A percentile compares a stretch with the other conserved stretches of the same genome.
phyloP scores from a whole-genome alignment of 2,888 invertebrate species.

The Steinernema scapterisci region DNA sequence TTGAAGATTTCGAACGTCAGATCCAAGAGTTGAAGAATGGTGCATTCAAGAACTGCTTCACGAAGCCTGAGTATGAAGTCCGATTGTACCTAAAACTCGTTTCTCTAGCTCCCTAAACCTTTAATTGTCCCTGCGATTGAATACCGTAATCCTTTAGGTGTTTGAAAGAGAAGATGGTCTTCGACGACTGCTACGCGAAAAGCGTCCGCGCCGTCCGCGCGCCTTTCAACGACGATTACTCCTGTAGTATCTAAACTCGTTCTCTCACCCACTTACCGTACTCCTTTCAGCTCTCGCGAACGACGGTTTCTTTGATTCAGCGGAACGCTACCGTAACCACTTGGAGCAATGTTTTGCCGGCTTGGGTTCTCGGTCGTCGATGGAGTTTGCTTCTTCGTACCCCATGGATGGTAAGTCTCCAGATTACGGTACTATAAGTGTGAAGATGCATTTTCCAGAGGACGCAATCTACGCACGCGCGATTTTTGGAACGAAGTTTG shows the following conservation, averaged over 20 bases:
- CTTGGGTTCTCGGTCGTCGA: slow-evolving; percentile 9
- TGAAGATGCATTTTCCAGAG: slow-evolving; percentile 42
- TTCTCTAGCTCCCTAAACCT: not conserved
- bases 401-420: slow-evolving; percentile 51
- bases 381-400: slow-evolving; percentile 23
- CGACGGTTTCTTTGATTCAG: slow-evolving; percentile 44
- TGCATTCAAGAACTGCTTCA: slow-evolving; percentile 58
- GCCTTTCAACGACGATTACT: slow-evolving; percentile 41
- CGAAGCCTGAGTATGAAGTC: slow-evolving; percentile 44
- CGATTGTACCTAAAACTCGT: not conserved
- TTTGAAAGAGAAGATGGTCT: slow-evolving; percentile 55
- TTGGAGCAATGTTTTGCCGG: slow-evolving; percentile 40
- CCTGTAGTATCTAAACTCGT: slow-evolving; percentile 33
- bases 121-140: not conserved
- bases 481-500: slow-evolving; percentile 56
- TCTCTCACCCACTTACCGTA: not conserved
- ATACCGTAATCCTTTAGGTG: slow-evolving; percentile 47
- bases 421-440: slow-evolving; percentile 27
- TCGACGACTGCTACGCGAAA: slow-evolving; percentile 59
- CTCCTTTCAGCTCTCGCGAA: slow-evolving; percentile 26
- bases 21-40: slow-evolving; percentile 52
- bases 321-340: slow-evolving; percentile 44
- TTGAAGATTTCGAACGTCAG: slow-evolving; percentile 55
- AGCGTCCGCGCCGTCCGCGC: slow-evolving; percentile 48
- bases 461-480: slow-evolving; percentile 57